Conservation (phyloP, 2,888 invertebrate genomes). For the Limenitis camilla region DNA sequence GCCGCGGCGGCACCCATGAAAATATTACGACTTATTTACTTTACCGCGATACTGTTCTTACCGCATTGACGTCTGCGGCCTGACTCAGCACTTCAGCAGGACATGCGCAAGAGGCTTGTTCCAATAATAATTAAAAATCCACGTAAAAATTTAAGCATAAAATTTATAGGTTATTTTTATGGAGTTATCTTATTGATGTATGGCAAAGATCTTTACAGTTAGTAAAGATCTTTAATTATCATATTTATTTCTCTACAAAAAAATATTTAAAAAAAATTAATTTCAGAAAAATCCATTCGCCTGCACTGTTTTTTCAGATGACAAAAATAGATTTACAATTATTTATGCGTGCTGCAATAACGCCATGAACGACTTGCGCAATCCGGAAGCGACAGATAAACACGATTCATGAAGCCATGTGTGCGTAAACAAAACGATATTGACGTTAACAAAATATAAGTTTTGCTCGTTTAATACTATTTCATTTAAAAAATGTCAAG, state of each 20-base stretch:
- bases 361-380: constrained; percentile 3
- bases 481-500: background rate
- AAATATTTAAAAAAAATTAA: too few species aligned
- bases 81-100: constrained; percentile 47
- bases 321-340: background rate
- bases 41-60: constrained; percentile 55
- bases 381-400: constrained; percentile 49
- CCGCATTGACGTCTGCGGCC: constrained; percentile 49
- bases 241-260: too few species aligned
- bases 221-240: too few species aligned
- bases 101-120: constrained; percentile 35
- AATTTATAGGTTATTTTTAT: too few species aligned
- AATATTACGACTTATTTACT: constrained; percentile 71
- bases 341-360: background rate
- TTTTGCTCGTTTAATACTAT: constrained; percentile 6
- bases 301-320: too few species aligned
- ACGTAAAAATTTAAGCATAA: too few species aligned
- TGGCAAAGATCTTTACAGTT: too few species aligned
- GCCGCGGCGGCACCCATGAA: constrained; percentile 63
- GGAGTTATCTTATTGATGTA: too few species aligned
- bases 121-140: too few species aligned
- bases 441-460: constrained; percentile 21
- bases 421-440: constrained; percentile 36
- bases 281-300: too few species aligned
- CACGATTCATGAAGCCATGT: constrained; percentile 51